Base-by-base conservation (phyloP, 2,797 vertebrate species). In the Betta splendens region DNA sequence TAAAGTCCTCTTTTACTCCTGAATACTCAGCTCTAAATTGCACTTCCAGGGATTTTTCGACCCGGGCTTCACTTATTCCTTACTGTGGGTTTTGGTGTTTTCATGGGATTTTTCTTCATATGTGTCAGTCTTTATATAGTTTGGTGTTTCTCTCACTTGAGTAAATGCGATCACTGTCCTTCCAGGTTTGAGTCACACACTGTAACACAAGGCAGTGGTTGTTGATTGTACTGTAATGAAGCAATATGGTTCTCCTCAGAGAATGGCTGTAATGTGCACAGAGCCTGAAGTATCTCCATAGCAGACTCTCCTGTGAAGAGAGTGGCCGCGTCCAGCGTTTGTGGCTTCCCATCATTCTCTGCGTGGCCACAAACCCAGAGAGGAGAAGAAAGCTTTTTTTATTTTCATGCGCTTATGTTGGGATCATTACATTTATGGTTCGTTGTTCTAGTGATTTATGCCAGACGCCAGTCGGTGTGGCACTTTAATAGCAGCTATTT, bases 371-470 rank as follows among this genome's bases (percentile, higher is more conserved):
- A 60, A 66, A 69, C 42, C 54, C 44, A 42, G 48, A 47, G 37
- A 64, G 46, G 11, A 73, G 62, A 59, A 60, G 60, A 72, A 71
- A 54, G 52, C 56, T 61, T 81, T 74, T 33, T 35, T 33, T 32
- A 5, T 32, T 13, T 80, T 71, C 65, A 25, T 68, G 47, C 25
- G 39, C 73, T 80, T 53, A 77, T 69, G 74, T 83, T 71, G 77
- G 77, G 62, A 85, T 86, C 76, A 73, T 84, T 75, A 78, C 83
- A 77, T 88, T 80, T 80, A 79, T 81, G 81, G 79, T 83, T 61
- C 72, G 81, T 86, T 83, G 70, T 81, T 81, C 61, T 76, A 64
- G 48, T 84, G 88, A 91, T 90, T 90, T 87, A 86, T 63, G 68
- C 75, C 77, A 83, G 74, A 79, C 80, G 79, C 77, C 85, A 84